Conservation (phyloP, 2,797 vertebrate species). For the Myotis planiceps region DNA sequence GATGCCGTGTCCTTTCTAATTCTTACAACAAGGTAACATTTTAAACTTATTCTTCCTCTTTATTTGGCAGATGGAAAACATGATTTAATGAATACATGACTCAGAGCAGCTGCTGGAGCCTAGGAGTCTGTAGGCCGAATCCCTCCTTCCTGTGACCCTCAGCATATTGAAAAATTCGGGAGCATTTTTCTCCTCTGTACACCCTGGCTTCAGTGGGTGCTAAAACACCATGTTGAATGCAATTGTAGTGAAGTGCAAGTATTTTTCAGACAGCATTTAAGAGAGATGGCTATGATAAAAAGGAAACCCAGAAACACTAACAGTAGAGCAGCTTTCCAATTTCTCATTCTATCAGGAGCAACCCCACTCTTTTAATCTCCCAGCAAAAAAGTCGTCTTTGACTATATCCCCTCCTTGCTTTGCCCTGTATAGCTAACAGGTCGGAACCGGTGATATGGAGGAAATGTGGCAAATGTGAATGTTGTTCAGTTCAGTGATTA, state of each 20-base stretch:
- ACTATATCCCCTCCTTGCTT: background rate
- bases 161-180: background rate
- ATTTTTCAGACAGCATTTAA: conserved; percentile 5
- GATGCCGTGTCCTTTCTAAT: background rate
- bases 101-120: background rate
- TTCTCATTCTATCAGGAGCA: background rate
- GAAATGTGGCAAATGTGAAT: background rate
- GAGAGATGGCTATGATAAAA: background rate
- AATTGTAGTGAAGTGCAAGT: background rate
- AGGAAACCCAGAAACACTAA: background rate
- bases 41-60: background rate
- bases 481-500: background rate
- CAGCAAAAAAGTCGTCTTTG: background rate
- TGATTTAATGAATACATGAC: conserved; percentile 35
- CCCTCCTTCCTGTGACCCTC: background rate
- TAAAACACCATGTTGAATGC: background rate
- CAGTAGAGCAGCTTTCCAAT: background rate
- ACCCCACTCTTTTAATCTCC: background rate
- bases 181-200: background rate
- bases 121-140: background rate
- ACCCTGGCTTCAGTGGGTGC: background rate
- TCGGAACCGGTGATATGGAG: background rate
- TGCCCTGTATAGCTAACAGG: background rate
- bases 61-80: background rate
- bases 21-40: background rate